Base-by-base conservation (phyloP, 2,797 vertebrate genomes). In the Gymnodraco acuticeps region DNA sequence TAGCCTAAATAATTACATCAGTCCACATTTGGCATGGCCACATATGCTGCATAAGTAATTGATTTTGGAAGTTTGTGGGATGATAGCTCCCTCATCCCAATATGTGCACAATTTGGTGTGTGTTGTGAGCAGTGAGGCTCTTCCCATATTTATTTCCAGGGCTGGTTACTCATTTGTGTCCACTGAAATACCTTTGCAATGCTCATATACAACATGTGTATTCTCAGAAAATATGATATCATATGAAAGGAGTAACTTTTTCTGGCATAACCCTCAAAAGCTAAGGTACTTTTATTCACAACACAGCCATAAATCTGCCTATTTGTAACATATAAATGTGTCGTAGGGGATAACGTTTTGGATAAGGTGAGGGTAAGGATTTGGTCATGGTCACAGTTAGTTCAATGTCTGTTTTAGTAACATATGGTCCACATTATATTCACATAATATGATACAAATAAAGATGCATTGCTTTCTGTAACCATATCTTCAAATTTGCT, bases 1-100 rank as follows among this genome's bases (percentile, higher is more conserved):
- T 74, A 79, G 75, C 70, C 52, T 53, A 80, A 81, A 79, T 84
- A 88, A 89, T 88, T 84, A 75, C 81, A 82, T 87, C 74, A 81
- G 69, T 79, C 70, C 63, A 74, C 77, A 73, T 75, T 82, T 86
- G 81, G 78, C 82, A 42, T 12, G n/a, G 61, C 16, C 54, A 68
- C 66, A 58, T 63, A 69, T 64, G 56, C 70, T 63, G 56, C 83
- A 83, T 69, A 51, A 77, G 79, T 67, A 72, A 69, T 77, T 86
- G 78, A 86, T 87, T 77, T 78, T 84, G 56, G 58, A 72, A 59
- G 70, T 81, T 86, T 77, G 73, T 70, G 64, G 73, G 59, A 80
- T 61, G 48, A 65, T 41, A 73, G 53, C 58, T 74, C 33, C 51
- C 52, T 76, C 67, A 48, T 75, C 27, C 48, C 27, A 23, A 70